A percentile compares a stretch with the other conserved stretches of the same genome.
These are phyloP conservation scores for Hiodon tergisus DNA, from an alignment of 2,113 vertebrate genomes.

Conservation along the genomic window DNA sequence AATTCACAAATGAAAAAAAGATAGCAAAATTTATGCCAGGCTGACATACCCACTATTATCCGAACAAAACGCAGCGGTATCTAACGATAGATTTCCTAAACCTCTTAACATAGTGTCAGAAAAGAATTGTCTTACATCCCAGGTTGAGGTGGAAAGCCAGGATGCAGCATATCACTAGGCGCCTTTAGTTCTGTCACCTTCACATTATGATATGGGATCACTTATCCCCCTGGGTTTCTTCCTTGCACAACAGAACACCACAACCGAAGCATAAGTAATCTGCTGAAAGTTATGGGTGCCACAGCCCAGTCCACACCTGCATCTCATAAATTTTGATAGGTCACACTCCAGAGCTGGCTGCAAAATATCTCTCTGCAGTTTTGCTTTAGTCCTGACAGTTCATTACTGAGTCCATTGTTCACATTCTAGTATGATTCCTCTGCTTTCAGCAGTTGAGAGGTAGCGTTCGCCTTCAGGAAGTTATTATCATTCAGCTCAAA, in stretches of 20 bases:
- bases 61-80: no score
- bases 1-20: no score
- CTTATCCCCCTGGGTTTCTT: not conserved
- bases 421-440: not conserved
- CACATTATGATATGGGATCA: not conserved
- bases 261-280: not conserved
- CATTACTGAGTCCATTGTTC: not conserved
- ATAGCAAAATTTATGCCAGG: no score
- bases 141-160: no score
- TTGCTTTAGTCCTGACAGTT: constrained; percentile 9
- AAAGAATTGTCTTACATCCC: no score
- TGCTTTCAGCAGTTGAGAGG: not conserved
- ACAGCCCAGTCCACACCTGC: constrained; percentile 7
- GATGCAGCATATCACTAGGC: not conserved
- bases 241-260: not conserved
- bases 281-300: constrained; percentile 6
- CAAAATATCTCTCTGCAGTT: not conserved
- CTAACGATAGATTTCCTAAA: no score
- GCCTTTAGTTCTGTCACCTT: constrained; percentile 1
- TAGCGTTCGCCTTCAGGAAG: not conserved
- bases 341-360: not conserved
- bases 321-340: constrained; percentile 2
- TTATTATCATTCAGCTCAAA: not conserved
- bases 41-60: no score
- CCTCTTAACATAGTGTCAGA: no score